Evolutionary conservation across 2,797 vertebrate genomes (phyloP).

Genomic region (Periophthalmus magnuspinnatus): DNA sequence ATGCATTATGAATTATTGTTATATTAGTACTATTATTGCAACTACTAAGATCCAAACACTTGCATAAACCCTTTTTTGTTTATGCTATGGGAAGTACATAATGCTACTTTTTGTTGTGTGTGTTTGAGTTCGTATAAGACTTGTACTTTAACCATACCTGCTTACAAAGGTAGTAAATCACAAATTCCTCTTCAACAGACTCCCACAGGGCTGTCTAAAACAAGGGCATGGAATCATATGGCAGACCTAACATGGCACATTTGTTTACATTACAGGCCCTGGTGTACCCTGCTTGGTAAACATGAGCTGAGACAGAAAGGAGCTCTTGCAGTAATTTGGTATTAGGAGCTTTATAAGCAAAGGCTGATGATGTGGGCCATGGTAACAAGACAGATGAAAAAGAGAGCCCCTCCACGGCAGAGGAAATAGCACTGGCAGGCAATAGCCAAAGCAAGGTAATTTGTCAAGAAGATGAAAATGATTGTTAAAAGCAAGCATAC

Average conservation of each 20-base stretch:
- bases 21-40: not conserved
- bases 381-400: conserved; percentile 38
- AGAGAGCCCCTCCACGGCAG: conserved; percentile 14
- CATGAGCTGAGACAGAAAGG: not conserved
- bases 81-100: not conserved
- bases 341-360: conserved; percentile 37
- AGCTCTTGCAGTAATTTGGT: conserved; percentile 31
- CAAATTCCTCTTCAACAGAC: not conserved
- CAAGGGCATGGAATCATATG: conserved; percentile 2
- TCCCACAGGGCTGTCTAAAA: not conserved
- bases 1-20: no score
- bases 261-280: conserved; percentile 1
- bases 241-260: conserved; percentile 1
- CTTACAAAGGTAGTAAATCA: not conserved
- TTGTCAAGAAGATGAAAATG: conserved; percentile 66
- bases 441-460: conserved; percentile 49
- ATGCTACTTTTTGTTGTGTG: not conserved
- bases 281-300: conserved; percentile 17
- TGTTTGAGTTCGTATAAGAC: not conserved
- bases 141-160: not conserved
- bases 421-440: conserved; percentile 36
- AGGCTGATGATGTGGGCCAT: conserved; percentile 23
- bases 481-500: conserved; percentile 58
- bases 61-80: not conserved
- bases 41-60: not conserved